A percentile compares a stretch with the other conserved stretches of the same genome.
Evolutionary conservation across 1,140 invertebrate genomes (phyloP).

Genomic region (Drosophila bocki): DNA sequence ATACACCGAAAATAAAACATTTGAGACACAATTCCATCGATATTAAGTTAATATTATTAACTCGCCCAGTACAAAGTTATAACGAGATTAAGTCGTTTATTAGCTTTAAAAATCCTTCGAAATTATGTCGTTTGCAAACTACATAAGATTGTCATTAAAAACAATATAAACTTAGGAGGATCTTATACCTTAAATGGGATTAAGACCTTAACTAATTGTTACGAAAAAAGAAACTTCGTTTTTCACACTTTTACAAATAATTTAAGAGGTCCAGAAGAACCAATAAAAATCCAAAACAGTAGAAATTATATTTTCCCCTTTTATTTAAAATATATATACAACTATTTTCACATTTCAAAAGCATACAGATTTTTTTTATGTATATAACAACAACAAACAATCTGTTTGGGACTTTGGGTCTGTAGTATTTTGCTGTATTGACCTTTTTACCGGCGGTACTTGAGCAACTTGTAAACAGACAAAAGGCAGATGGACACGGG

Average conservation of each 20-base stretch:
- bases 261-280: not conserved
- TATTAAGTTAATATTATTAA: no score
- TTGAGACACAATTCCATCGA: not conserved
- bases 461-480: slow-evolving; percentile 52
- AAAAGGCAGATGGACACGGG: slow-evolving; percentile 38
- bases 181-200: no score
- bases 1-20: slow-evolving; percentile 9
- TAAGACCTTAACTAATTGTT: not conserved
- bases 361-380: not conserved
- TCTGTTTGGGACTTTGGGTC: slow-evolving; percentile 4
- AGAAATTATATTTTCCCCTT: no score
- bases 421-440: slow-evolving; percentile 26
- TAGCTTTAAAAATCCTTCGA: not conserved
- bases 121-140: no score
- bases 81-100: not conserved
- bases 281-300: not conserved
- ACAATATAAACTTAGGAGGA: no score
- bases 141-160: no score
- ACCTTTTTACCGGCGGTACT: slow-evolving; percentile 37
- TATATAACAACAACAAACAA: slow-evolving; percentile 19
- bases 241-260: not conserved
- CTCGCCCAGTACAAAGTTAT: not conserved
- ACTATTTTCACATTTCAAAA: not conserved
- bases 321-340: not conserved
- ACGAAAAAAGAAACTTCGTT: not conserved